Base-by-base conservation (phyloP, 1,140 invertebrate species). In the Zaprionus kolodkinae region DNA sequence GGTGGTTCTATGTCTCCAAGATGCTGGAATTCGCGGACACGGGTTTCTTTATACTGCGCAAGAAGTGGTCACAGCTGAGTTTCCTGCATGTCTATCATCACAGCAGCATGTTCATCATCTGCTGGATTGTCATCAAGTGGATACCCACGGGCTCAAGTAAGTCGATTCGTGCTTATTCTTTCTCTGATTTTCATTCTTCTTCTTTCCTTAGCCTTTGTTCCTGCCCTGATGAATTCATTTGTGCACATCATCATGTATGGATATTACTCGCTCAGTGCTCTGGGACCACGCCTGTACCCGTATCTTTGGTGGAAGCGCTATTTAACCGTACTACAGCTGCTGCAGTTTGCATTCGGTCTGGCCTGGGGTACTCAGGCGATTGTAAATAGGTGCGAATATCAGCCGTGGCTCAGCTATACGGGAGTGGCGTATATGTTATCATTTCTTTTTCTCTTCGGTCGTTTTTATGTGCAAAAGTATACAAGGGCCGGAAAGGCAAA, bases 1-100 rank as follows among this genome's bases (percentile, higher is more conserved):
- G 98, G 98, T 99, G 97, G 97, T 99, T 99, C 92, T 99, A 98
- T 92, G 96, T 98, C 87, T 98, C 98, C 30, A 99, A 99, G 93
- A 94, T 97, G 25, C 92, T 99, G 25, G 98, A 99, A 93, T 98
- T 99, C 92, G 95, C 96, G 78, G 98, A 99, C 92, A 99, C 98
- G 0, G 95, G 97, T 77, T 98, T 98, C 94, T 97, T 98, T 79
- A 97, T 98, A 66, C 91, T 98, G 35, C 94, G 97, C 38, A 98
- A 98, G 92, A 98, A 98, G 86, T 95, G 96, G 67, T 96, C 95
- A 72, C 97, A 98, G 92, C 93, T 98, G 60, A 97, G 96, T 11
- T 98, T 98, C 93, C 94, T 98, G 4, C 97, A 98, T 77, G 95
- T 98, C 0, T 98, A 98, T 88, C 97, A 98, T 93, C 97, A 98